Percentiles rank a stretch among this genome's conserved stretches.
Conservation (phyloP, 2,113 vertebrate species). For the Vanacampus margaritifer region DNA sequence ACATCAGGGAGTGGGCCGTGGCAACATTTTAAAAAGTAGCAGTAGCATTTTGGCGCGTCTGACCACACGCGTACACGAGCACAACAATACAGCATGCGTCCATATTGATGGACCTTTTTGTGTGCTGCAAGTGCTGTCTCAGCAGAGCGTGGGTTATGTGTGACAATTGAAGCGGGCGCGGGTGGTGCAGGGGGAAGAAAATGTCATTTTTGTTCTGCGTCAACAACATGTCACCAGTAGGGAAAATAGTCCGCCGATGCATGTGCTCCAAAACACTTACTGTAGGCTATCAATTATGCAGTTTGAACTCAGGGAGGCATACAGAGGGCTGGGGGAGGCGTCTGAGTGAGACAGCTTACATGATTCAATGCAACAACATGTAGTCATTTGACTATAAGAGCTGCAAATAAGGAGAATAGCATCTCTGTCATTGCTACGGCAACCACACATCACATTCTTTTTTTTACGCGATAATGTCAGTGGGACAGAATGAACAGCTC, state of each 20-base stretch:
- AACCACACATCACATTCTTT: neutral
- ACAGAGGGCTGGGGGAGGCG: slow-evolving; percentile 7
- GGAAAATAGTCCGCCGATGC: slow-evolving; percentile 37
- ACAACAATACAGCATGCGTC: neutral
- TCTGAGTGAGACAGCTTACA: slow-evolving; percentile 9
- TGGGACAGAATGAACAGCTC: neutral
- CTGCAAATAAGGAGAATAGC: neutral
- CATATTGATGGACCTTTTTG: slow-evolving; percentile 17
- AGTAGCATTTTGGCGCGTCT: slow-evolving; percentile 21
- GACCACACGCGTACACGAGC: neutral
- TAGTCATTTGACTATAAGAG: neutral
- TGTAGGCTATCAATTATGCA: slow-evolving; percentile 51
- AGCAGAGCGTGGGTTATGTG: slow-evolving; percentile 31
- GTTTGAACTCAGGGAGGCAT: slow-evolving; percentile 43
- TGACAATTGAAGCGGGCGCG: slow-evolving; percentile 30
- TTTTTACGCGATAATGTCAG: too few relatives aligned
- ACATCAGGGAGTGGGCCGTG: slow-evolving; percentile 3
- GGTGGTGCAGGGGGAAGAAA: slow-evolving; percentile 27
- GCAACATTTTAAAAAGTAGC: slow-evolving; percentile 22
- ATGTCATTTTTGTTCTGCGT: slow-evolving; percentile 59
- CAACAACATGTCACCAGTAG: slow-evolving; percentile 52
- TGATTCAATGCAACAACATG: neutral
- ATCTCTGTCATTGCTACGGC: neutral
- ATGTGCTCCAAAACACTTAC: slow-evolving; percentile 22
- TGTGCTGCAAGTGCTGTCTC: slow-evolving; percentile 28